Percentiles rank a stretch among this genome's conserved stretches.
Conservation (phyloP, 2,113 vertebrate species). For the Zosterops borbonicus region DNA sequence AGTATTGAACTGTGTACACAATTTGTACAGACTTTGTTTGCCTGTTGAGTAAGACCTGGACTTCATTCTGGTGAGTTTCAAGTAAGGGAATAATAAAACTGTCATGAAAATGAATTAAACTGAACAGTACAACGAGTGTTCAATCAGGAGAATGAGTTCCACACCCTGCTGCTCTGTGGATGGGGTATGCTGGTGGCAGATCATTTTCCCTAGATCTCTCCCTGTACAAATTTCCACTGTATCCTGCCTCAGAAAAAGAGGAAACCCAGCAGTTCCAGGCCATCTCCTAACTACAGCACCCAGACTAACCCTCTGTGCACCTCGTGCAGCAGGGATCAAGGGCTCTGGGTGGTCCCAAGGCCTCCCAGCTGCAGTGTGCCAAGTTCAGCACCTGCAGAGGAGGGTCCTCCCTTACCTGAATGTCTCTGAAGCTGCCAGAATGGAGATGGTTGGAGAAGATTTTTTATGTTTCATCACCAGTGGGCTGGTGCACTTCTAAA, state of each 20-base stretch:
- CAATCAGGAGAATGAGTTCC: background rate
- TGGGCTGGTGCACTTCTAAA: background rate
- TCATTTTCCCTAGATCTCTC: fast-evolving
- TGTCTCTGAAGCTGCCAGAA: background rate
- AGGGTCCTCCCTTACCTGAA: background rate
- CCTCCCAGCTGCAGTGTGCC: background rate
- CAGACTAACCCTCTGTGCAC: background rate
- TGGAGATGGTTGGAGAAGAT: background rate
- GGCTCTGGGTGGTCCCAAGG: background rate
- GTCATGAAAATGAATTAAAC: background rate
- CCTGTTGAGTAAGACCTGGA: background rate
- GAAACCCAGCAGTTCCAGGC: background rate
- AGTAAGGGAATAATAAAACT: background rate
- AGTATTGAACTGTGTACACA: background rate
- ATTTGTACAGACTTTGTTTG: background rate
- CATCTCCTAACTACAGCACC: background rate
- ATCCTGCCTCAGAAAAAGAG: background rate
- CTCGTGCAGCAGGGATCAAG: background rate
- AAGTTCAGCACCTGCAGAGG: background rate
- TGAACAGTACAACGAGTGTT: background rate
- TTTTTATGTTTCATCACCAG: background rate
- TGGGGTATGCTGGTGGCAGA: background rate
- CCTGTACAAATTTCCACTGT: background rate
- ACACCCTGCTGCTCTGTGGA: fast-evolving
- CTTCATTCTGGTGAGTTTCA: background rate